Evolutionary conservation across 2,797 vertebrate species (phyloP).

Genomic region (Hoplostethus mediterraneus): DNA sequence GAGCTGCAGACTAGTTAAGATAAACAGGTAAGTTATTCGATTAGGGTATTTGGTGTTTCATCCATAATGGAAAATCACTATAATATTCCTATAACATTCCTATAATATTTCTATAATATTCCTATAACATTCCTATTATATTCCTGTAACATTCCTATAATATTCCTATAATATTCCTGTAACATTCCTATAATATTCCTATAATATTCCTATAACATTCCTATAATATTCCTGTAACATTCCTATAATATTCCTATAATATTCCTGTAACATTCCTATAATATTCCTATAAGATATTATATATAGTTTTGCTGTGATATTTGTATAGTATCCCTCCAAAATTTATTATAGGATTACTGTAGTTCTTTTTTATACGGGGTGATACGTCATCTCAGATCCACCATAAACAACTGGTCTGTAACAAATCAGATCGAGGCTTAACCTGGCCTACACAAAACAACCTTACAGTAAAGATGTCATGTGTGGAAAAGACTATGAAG

Average conservation of each 20-base stretch:
- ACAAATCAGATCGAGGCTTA: too few relatives aligned
- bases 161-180: background rate
- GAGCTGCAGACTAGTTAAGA: background rate
- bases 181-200: background rate
- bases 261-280: background rate
- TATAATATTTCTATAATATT: too few relatives aligned
- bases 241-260: too few relatives aligned
- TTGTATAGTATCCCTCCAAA: background rate
- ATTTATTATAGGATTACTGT: background rate
- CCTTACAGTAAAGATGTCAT: too few relatives aligned
- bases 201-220: background rate
- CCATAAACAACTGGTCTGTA: too few relatives aligned
- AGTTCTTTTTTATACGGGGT: background rate
- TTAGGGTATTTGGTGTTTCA: background rate
- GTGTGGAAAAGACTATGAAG: too few relatives aligned
- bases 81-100: background rate
- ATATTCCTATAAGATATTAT: background rate
- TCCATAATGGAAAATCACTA: too few relatives aligned
- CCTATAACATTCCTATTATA: background rate
- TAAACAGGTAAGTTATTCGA: background rate
- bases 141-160: background rate
- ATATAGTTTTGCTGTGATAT: too few relatives aligned
- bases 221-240: too few relatives aligned
- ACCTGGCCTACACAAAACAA: too few relatives aligned
- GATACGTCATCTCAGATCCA: too few relatives aligned